Conservation (phyloP, 2,888 invertebrate genomes). For the Sthenelais limicola region DNA sequence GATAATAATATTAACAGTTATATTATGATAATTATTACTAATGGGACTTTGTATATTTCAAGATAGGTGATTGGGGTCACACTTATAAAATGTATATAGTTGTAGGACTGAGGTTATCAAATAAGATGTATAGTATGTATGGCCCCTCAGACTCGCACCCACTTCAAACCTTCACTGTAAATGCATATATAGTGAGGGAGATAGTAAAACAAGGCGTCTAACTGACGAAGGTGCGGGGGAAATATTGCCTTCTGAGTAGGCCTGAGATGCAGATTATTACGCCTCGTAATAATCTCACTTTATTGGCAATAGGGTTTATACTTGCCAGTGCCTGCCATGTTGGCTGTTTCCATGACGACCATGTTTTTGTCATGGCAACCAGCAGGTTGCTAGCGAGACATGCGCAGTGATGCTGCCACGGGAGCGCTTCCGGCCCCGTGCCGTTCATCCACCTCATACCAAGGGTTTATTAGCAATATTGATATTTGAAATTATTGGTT, state of each 20-base stretch:
- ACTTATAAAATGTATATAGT: too few species aligned
- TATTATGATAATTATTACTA: too few species aligned
- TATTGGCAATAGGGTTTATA: constrained; percentile 39
- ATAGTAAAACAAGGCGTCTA: background rate
- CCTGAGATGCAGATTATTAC: too few species aligned
- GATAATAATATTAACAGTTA: too few species aligned
- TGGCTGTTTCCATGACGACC: constrained; percentile 30
- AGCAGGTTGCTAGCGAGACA: constrained; percentile 24
- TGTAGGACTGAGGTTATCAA: too few species aligned
- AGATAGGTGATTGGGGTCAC: too few species aligned
- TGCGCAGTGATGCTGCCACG: constrained; percentile 17
- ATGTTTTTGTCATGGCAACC: constrained; percentile 34
- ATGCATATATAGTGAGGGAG: background rate
- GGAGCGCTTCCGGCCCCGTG: constrained; percentile 19
- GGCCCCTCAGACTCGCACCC: too few species aligned
- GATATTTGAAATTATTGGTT: constrained; percentile 28
- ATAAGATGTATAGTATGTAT: too few species aligned
- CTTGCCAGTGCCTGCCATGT: constrained; percentile 23
- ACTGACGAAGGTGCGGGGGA: constrained; percentile 2
- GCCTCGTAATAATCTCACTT: background rate
- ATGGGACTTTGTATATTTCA: too few species aligned
- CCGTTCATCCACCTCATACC: constrained; percentile 11
- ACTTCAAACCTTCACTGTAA: background rate
- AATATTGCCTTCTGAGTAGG: background rate
- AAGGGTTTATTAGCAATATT: constrained; percentile 38